These are phyloP conservation scores for Acleris laterana DNA, from an alignment of 2,888 invertebrate species.

Conservation along the genomic window DNA sequence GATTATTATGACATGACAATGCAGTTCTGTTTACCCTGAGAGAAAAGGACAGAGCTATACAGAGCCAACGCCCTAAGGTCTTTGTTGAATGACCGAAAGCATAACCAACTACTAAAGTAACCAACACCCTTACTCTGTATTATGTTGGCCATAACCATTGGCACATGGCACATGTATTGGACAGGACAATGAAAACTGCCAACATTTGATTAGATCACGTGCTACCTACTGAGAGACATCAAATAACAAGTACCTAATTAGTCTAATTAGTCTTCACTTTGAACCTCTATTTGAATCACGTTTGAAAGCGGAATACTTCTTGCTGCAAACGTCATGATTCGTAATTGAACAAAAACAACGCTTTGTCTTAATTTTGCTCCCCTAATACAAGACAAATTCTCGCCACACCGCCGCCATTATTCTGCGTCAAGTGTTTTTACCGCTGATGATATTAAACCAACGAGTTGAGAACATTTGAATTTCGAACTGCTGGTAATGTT, in stretches of 20 bases:
- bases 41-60: too few species aligned
- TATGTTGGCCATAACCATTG: too few species aligned
- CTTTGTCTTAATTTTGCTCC: conserved; percentile 24
- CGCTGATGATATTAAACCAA: conserved; percentile 13
- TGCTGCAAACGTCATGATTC: conserved; percentile 21
- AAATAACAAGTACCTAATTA: neutral
- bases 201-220: too few species aligned
- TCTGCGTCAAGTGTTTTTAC: conserved; percentile 22
- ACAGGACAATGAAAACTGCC: too few species aligned
- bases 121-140: too few species aligned
- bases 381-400: conserved; percentile 20
- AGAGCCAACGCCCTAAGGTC: too few species aligned
- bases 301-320: conserved; percentile 7
- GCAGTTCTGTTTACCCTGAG: too few species aligned
- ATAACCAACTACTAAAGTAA: too few species aligned
- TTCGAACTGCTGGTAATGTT: neutral
- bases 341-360: conserved; percentile 32
- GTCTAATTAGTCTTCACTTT: conserved; percentile 10
- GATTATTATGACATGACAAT: too few species aligned
- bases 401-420: conserved; percentile 19
- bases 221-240: too few species aligned
- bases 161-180: too few species aligned
- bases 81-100: too few species aligned
- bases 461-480: conserved; percentile 8
- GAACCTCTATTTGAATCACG: conserved; percentile 5